Conservation (phyloP, 2,797 vertebrate genomes). For the Phoeniculus purpureus region DNA sequence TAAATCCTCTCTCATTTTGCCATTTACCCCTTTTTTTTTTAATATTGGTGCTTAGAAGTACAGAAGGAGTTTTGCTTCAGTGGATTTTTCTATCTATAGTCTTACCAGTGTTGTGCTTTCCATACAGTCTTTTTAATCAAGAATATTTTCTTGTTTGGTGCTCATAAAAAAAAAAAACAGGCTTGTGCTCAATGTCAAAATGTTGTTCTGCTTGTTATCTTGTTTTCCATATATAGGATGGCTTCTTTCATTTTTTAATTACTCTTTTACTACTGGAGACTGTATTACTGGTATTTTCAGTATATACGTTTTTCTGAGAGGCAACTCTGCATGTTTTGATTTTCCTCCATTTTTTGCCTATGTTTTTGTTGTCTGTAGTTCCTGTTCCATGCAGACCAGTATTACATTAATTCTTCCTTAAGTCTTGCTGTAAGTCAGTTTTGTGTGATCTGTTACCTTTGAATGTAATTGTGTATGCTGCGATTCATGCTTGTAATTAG, state of each 20-base stretch:
- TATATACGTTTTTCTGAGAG: not conserved
- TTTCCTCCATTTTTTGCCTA: not conserved
- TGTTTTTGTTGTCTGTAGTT: not conserved
- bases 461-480: not conserved
- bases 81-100: slow-evolving; percentile 1
- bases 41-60: not conserved
- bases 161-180: not conserved
- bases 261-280: not conserved
- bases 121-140: not conserved
- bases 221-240: not conserved
- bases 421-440: not conserved
- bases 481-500: not conserved
- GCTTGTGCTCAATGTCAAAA: not conserved
- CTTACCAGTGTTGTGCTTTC: not conserved
- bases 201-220: not conserved
- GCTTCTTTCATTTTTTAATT: not conserved
- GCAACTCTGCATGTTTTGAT: not conserved
- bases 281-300: not conserved
- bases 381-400: not conserved
- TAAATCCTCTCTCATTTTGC: not conserved
- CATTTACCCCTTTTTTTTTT: not conserved
- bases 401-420: not conserved
- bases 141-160: not conserved
- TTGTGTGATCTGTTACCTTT: not conserved
- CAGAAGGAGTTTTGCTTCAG: not conserved